Percentiles rank a stretch among this genome's conserved stretches.
These are phyloP conservation scores for Triops cancriformis DNA, from an alignment of 1,140 invertebrate species.

Conservation along the genomic window DNA sequence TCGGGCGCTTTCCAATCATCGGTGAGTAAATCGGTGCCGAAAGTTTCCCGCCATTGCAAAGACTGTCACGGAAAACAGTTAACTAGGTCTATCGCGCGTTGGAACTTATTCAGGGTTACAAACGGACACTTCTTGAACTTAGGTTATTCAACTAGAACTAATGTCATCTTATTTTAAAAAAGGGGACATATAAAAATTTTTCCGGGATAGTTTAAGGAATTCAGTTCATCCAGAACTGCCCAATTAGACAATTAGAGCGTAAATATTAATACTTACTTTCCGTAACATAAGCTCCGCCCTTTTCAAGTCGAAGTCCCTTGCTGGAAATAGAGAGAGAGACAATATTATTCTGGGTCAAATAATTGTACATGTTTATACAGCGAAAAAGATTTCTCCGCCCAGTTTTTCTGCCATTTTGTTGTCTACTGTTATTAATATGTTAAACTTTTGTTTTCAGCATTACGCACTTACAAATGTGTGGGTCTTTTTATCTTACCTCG, in stretches of 20 bases:
- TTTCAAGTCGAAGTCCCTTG: constrained; percentile 10
- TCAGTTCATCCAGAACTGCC: too few species aligned
- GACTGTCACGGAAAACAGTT: constrained; percentile 48
- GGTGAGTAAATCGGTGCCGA: constrained; percentile 60
- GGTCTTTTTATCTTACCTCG: not conserved
- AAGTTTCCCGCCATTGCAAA: constrained; percentile 64
- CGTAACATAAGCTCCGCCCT: constrained; percentile 19
- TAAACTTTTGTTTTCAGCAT: not conserved
- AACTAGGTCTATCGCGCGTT: not conserved
- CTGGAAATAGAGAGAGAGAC: not conserved
- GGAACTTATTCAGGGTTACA: too few species aligned
- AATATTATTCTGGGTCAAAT: not conserved
- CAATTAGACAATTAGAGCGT: too few species aligned
- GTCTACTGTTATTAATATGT: not conserved
- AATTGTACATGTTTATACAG: not conserved
- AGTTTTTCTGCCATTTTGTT: too few species aligned
- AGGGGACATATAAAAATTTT: too few species aligned
- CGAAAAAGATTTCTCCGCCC: not conserved
- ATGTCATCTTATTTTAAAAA: not conserved
- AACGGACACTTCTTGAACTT: not conserved
- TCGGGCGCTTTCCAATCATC: constrained; percentile 60
- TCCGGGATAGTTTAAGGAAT: too few species aligned
- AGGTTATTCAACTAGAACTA: not conserved
- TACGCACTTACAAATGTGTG: not conserved
- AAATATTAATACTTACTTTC: constrained; percentile 18